These are phyloP conservation scores for Tenodera sinensis DNA, from an alignment of 2,888 invertebrate genomes.

Conservation along the genomic window DNA sequence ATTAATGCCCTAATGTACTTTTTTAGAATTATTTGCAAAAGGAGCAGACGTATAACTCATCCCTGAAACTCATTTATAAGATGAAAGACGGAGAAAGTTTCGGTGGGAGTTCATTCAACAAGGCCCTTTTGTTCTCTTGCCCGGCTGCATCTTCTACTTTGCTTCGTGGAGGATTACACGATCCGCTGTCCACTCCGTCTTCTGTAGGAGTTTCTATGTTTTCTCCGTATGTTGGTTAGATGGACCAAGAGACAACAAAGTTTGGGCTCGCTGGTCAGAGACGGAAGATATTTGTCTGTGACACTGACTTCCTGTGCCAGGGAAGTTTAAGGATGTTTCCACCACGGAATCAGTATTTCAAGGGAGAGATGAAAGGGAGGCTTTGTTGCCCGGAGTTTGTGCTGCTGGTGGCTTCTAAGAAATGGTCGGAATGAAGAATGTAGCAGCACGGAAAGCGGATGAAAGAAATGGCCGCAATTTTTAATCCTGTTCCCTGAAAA, in stretches of 20 bases:
- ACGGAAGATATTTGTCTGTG: slow-evolving; percentile 31
- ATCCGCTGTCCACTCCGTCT: background rate
- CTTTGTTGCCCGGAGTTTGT: slow-evolving; percentile 6
- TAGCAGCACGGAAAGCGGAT: background rate
- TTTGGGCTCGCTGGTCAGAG: slow-evolving; percentile 20
- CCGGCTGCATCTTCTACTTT: background rate
- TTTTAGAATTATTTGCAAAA: too few species aligned
- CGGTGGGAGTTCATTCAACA: background rate
- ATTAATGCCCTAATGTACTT: too few species aligned
- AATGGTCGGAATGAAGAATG: background rate
- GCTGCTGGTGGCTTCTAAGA: background rate
- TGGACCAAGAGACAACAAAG: slow-evolving; percentile 15
- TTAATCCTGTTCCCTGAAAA: background rate
- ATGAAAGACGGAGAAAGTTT: background rate
- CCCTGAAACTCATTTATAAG: background rate
- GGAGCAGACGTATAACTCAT: too few species aligned
- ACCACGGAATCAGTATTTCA: background rate
- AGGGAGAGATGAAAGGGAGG: background rate
- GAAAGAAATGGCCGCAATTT: background rate
- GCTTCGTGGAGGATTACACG: background rate
- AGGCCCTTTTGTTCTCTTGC: background rate
- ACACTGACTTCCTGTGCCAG: slow-evolving; percentile 20
- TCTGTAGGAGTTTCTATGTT: background rate
- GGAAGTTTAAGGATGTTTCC: slow-evolving; percentile 2
- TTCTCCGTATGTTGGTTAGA: background rate